These are phyloP conservation scores for Bolinopsis microptera DNA, from an alignment of 37 sponge, comb jelly and placozoan species.

Conservation along the genomic window DNA sequence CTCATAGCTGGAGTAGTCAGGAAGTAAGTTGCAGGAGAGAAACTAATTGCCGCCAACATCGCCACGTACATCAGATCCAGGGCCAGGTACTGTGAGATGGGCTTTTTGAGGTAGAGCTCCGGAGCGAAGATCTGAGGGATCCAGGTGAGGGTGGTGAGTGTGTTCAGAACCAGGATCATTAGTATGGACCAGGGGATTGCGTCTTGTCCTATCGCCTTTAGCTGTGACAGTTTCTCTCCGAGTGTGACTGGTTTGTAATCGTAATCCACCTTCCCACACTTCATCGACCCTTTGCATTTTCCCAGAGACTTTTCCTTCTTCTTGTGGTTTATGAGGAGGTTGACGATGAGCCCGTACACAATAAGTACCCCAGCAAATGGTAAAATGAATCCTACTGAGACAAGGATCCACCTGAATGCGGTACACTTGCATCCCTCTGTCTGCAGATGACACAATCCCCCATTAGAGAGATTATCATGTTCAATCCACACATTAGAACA, in stretches of 20 bases:
- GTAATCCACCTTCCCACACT: background rate
- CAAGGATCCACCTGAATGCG: background rate
- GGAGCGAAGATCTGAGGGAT: conserved; percentile 18
- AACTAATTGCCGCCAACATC: background rate
- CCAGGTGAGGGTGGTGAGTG: background rate
- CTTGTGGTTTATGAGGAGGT: background rate
- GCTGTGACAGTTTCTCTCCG: background rate
- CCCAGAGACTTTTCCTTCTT: background rate
- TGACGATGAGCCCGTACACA: background rate
- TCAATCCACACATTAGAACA: background rate
- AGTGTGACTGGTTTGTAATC: background rate
- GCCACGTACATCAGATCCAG: background rate
- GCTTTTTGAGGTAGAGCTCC: background rate
- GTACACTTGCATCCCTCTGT: background rate
- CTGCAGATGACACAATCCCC: background rate
- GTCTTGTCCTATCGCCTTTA: background rate
- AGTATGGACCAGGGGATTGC: conserved; percentile 33
- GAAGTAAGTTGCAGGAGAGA: background rate
- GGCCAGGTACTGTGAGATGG: background rate
- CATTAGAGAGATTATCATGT: background rate
- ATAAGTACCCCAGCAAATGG: background rate
- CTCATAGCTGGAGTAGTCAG: conserved; percentile 22
- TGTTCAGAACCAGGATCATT: background rate
- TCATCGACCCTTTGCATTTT: background rate
- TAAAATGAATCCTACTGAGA: background rate